A percentile compares a stretch with the other conserved stretches of the same genome.
phyloP scores from a whole-genome alignment of 2,797 vertebrate species.

The Amblyopsis hoosieri region DNA sequence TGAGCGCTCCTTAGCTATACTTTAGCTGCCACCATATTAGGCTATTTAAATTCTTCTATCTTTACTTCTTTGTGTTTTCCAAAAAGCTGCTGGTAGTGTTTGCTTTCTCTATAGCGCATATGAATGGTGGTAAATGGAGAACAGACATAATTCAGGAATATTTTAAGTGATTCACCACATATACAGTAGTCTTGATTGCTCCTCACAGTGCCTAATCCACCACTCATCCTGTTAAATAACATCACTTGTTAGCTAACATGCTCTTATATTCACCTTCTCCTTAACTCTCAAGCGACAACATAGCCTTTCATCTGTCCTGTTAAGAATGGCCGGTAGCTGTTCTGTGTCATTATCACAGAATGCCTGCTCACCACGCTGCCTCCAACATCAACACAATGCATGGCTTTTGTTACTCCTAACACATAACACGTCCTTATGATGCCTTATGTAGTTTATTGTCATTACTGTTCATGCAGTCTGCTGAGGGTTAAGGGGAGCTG shows the following conservation, averaged over 20 bases:
- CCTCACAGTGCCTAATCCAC: constrained; percentile 52
- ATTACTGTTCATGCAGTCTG: constrained; percentile 33
- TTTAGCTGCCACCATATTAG: background rate
- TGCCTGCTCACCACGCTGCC: constrained; percentile 74
- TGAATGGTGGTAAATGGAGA: background rate
- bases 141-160: background rate
- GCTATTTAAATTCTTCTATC: background rate
- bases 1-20: background rate
- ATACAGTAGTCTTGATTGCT: constrained; percentile 3
- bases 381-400: constrained; percentile 64
- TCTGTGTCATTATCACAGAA: constrained; percentile 40
- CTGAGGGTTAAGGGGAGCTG: constrained; percentile 20
- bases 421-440: constrained; percentile 24
- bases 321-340: constrained; percentile 1
- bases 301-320: constrained; percentile 4
- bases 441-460: constrained; percentile 60
- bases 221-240: constrained; percentile 1
- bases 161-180: background rate
- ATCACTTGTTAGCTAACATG: constrained; percentile 12
- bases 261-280: constrained; percentile 6
- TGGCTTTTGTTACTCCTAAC: constrained; percentile 54
- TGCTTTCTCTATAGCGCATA: background rate
- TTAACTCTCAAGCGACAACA: background rate
- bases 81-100: no score
- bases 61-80: background rate